Evolutionary conservation across 2,113 vertebrate genomes (phyloP).

Genomic region (Mirza zaza): DNA sequence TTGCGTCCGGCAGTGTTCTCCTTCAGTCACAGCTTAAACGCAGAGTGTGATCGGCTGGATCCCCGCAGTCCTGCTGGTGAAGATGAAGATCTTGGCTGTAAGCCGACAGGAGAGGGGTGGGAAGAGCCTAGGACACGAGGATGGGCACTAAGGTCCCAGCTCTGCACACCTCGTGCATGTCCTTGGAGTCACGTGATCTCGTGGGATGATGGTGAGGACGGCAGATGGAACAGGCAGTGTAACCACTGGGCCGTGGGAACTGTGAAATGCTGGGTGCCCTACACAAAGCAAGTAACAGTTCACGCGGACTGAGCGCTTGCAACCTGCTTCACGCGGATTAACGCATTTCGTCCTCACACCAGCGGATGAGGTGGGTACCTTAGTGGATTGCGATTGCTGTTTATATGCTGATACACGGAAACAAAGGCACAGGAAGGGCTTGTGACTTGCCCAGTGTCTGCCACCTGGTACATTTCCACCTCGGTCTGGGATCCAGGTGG

Average conservation of each 20-base stretch:
- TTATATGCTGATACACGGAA: background rate
- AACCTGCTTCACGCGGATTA: background rate
- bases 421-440: background rate
- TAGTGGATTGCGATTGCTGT: background rate
- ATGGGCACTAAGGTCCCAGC: background rate
- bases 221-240: background rate
- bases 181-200: background rate
- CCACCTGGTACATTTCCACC: background rate
- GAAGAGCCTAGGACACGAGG: background rate
- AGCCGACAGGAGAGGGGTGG: background rate
- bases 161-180: fast-evolving
- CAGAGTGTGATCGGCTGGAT: background rate
- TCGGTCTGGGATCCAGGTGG: background rate
- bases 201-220: background rate
- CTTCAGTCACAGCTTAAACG: background rate
- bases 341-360: background rate
- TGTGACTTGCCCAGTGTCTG: background rate
- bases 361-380: background rate
- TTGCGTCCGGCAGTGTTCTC: background rate
- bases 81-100: background rate
- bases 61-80: background rate
- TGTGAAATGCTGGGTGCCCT: background rate
- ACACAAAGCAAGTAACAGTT: background rate
- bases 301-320: background rate
- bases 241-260: background rate